Evolutionary conservation across 2,888 invertebrate genomes (phyloP).

Genomic region (Spodoptera exigua): DNA sequence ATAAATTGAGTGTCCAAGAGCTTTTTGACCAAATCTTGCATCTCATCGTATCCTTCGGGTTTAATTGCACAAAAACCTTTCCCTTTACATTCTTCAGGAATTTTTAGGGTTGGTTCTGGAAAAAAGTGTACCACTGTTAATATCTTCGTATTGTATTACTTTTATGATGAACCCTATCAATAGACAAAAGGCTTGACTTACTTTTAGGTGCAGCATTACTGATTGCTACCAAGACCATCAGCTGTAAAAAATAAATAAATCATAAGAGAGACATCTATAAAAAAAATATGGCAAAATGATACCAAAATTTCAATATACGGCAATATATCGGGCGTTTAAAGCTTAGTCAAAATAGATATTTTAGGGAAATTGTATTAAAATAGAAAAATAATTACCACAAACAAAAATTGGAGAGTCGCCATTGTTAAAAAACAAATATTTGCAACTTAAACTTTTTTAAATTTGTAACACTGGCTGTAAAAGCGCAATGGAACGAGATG

Average conservation of each 20-base stretch:
- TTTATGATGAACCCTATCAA: neutral
- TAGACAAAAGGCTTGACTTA: conserved; percentile 15
- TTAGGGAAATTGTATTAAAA: too few relatives aligned
- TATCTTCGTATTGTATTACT: neutral
- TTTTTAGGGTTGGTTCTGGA: conserved; percentile 19
- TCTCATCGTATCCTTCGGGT: conserved; percentile 37
- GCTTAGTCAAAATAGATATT: too few relatives aligned
- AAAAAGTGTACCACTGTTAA: conserved; percentile 2
- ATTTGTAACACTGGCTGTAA: neutral
- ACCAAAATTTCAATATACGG: too few relatives aligned
- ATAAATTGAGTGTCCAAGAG: conserved; percentile 19
- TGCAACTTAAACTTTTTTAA: conserved; percentile 16
- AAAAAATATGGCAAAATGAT: too few relatives aligned
- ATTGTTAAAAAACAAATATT: conserved; percentile 32
- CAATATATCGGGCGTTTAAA: too few relatives aligned
- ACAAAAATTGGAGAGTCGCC: conserved; percentile 24
- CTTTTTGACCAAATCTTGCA: conserved; percentile 5
- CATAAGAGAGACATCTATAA: neutral
- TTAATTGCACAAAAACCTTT: conserved; percentile 33
- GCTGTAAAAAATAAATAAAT: conserved; percentile 14
- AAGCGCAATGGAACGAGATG: conserved; percentile 3
- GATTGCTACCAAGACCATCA: conserved; percentile 15
- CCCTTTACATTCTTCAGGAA: conserved; percentile 37
- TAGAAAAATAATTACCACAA: conserved; percentile 23
- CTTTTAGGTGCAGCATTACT: conserved; percentile 28